phyloP scores from a whole-genome alignment of 2,113 vertebrate species.

The Chiloscyllium plagiosum region DNA sequence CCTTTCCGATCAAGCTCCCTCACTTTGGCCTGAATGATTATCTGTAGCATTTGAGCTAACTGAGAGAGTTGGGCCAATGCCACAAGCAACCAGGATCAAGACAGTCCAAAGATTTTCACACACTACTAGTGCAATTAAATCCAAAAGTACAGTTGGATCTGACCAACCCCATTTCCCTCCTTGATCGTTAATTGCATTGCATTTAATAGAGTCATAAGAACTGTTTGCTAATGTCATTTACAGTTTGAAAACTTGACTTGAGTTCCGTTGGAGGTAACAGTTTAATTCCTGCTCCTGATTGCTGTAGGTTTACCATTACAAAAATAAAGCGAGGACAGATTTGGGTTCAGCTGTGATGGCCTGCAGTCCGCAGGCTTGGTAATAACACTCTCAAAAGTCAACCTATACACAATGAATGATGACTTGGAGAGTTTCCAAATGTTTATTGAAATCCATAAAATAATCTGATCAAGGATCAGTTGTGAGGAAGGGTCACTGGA shows the following conservation, averaged over 20 bases:
- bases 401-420: background rate
- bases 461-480: background rate
- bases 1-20: background rate
- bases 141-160: background rate
- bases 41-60: background rate
- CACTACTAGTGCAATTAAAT: background rate
- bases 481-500: too few relatives aligned
- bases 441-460: background rate
- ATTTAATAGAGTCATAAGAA: background rate
- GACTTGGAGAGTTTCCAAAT: background rate
- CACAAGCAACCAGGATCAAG: background rate
- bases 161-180: background rate
- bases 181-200: background rate
- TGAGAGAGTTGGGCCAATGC: background rate
- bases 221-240: background rate
- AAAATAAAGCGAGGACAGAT: background rate
- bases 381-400: background rate
- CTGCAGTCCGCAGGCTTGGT: background rate
- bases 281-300: background rate
- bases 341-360: background rate
- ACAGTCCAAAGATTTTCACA: background rate
- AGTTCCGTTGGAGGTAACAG: background rate
- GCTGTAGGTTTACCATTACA: background rate
- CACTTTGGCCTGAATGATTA: background rate
- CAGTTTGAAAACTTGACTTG: background rate